Evolutionary conservation across 2,888 invertebrate genomes (phyloP).

Genomic region (Xylota sylvarum): DNA sequence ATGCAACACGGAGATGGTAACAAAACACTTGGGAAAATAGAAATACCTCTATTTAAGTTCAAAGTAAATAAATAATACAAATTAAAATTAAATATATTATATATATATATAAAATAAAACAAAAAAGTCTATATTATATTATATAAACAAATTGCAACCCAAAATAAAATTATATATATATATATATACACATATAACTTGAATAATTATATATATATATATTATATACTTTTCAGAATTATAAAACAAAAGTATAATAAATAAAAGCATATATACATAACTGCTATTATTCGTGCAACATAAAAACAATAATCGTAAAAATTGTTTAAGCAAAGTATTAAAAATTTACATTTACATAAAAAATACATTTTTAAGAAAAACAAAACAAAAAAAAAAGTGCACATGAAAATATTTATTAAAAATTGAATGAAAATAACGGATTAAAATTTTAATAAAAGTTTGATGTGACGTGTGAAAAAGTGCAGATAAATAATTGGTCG

Average conservation of each 20-base stretch:
- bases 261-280: constrained; percentile 54
- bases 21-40: constrained; percentile 84
- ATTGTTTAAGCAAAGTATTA: constrained; percentile 56
- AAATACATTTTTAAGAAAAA: constrained; percentile 47
- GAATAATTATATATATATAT: constrained; percentile 62
- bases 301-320: constrained; percentile 18
- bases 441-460: constrained; percentile 29
- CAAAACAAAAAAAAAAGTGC: constrained; percentile 62
- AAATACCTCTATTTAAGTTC: constrained; percentile 86
- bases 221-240: constrained; percentile 63
- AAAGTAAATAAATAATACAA: constrained; percentile 80
- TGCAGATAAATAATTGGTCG: constrained; percentile 55
- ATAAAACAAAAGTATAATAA: constrained; percentile 52
- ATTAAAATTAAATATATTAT: constrained; percentile 75
- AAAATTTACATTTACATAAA: constrained; percentile 56
- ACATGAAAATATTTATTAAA: constrained; percentile 50
- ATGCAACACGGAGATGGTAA: constrained; percentile 68
- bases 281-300: constrained; percentile 51
- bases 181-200: constrained; percentile 72
- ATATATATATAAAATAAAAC: constrained; percentile 44
- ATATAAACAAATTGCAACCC: constrained; percentile 72
- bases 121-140: constrained; percentile 71
- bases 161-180: constrained; percentile 66
- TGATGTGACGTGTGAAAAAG: constrained; percentile 60
- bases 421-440: constrained; percentile 49